Evolutionary conservation across 1,140 invertebrate genomes (phyloP).

Genomic region (Drosophila truncata): DNA sequence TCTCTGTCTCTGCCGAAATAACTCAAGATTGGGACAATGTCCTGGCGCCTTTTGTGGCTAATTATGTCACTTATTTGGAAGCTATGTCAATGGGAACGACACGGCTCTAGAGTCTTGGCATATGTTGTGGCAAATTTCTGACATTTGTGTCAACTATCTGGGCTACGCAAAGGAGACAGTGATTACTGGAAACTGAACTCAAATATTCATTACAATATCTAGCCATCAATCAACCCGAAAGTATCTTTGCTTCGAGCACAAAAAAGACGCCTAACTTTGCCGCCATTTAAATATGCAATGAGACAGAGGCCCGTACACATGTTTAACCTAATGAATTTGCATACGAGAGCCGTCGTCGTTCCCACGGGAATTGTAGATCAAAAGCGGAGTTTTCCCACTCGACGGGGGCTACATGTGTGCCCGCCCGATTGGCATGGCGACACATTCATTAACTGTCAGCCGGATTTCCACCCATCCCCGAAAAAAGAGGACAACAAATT

Average conservation of each 20-base stretch:
- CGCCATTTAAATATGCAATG: constrained; percentile 43
- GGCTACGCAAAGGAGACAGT: neutral
- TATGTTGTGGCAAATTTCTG: constrained; percentile 43
- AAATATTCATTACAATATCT: constrained; percentile 34
- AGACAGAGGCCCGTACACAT: constrained; percentile 34
- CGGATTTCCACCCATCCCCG: constrained; percentile 3
- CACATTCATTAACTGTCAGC: constrained; percentile 49
- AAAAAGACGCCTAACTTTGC: constrained; percentile 10
- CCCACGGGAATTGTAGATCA: constrained; percentile 46
- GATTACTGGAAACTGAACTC: constrained; percentile 11
- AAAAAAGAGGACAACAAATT: constrained; percentile 33
- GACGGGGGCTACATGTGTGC: constrained; percentile 17
- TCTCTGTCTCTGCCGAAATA: constrained; percentile 45
- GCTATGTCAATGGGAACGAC: constrained; percentile 21
- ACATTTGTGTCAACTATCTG: constrained; percentile 54
- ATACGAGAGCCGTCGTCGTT: constrained; percentile 33
- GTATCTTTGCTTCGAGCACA: neutral
- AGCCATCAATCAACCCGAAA: constrained; percentile 33
- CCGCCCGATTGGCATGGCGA: constrained; percentile 42
- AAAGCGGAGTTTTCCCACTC: constrained; percentile 40
- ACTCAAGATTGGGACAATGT: constrained; percentile 34
- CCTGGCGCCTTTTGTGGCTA: constrained; percentile 47
- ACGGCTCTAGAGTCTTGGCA: constrained; percentile 2
- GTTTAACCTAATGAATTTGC: constrained; percentile 57
- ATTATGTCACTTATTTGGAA: constrained; percentile 52